These are phyloP conservation scores for Seriola quinqueradiata DNA, from an alignment of 2,113 vertebrate genomes.

Conservation along the genomic window DNA sequence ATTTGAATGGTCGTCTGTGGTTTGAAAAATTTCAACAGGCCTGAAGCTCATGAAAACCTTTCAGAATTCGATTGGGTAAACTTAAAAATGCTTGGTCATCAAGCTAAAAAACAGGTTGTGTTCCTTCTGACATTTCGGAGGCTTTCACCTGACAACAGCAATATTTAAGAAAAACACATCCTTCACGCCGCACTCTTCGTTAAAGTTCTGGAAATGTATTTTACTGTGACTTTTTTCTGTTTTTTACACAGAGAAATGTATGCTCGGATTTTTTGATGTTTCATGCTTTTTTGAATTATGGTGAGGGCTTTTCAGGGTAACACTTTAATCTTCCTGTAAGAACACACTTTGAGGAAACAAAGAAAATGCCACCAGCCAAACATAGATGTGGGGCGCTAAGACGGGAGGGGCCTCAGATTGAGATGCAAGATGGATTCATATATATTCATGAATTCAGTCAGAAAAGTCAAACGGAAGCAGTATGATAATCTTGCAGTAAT, in stretches of 20 bases:
- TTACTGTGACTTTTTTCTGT: neutral
- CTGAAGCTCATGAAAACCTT: conserved; percentile 14
- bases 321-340: conserved; percentile 56
- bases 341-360: conserved; percentile 70
- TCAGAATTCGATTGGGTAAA: conserved; percentile 10
- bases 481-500: conserved; percentile 83
- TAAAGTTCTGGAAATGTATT: conserved; percentile 28
- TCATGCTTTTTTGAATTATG: conserved; percentile 34
- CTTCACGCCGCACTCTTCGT: conserved; percentile 9
- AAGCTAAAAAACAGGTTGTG: conserved; percentile 23
- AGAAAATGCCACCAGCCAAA: conserved; percentile 74
- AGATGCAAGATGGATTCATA: conserved; percentile 83
- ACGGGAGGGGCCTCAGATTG: conserved; percentile 71
- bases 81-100: conserved; percentile 50
- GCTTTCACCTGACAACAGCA: conserved; percentile 59
- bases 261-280: conserved; percentile 17
- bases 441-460: conserved; percentile 84
- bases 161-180: conserved; percentile 29
- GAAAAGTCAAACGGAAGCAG: conserved; percentile 83
- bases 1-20: neutral
- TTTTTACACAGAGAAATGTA: neutral
- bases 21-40: neutral
- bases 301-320: conserved; percentile 30
- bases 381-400: conserved; percentile 35
- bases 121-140: conserved; percentile 34